Evolutionary conservation across 2,113 vertebrate genomes (phyloP), one percentile per base, ranked within the genome.

Genomic region (Gnathonemus echidnorhynchus): DNA sequence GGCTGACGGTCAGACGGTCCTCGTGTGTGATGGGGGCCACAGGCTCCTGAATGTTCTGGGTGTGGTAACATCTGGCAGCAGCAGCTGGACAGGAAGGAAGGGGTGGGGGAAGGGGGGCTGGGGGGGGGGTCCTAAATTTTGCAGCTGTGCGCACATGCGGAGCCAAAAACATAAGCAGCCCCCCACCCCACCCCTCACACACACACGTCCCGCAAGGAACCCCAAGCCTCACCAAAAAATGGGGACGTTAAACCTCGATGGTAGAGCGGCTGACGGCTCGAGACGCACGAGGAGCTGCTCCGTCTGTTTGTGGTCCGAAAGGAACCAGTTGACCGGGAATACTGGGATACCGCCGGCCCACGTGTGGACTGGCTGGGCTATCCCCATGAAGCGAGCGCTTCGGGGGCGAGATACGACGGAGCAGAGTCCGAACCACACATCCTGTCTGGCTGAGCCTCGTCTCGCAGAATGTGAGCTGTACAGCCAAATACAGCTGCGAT

Each of bases 31-130:
- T 89, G 27, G 19, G 45, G n/a, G 7, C 19, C 77, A 24, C n/a
- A 4, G 88, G 58, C 52, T 85, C 27, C 90, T 0, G 0, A 62
- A 45, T 45, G 7, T 58, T n/a, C 49, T 27, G 49, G 19, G n/a
- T 90, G 89, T 90, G 89, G 50, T 50, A 35, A 87, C 74, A 89
- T 90, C 84, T 90, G 90, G 89, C 88, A 90, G 53, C n/a, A 74
- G 31, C 88, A 86, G 49, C 62, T 91, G 70, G 9, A 42, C 49
- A 46, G 50, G 39, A 66, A 88, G 88, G 88, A 15, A 66, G 2
- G 80, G 80, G 83, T 48, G 70, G 13, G 31, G 66, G 66, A 31
- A 15, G 24, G 21, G 56, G 21, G 21, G 53, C 19, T 56, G 53
- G 53, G 53, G 53, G 53, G 53, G 53, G 77, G 21, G 24, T 52